Conservation (phyloP, 2,888 invertebrate genomes). For the Dexiosoma caninum region DNA sequence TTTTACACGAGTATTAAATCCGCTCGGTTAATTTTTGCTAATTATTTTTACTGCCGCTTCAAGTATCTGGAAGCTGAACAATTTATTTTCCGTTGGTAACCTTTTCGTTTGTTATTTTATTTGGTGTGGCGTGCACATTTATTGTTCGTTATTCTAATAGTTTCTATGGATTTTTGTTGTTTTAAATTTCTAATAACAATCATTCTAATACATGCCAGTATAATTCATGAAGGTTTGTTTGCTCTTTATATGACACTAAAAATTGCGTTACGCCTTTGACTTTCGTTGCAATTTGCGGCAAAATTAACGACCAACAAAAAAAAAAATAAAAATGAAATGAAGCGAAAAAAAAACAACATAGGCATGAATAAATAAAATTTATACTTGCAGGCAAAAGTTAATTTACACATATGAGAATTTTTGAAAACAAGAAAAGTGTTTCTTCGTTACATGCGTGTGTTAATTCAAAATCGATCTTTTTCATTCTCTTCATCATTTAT, state of each 20-base stretch:
- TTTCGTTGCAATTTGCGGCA: slow-evolving; percentile 60
- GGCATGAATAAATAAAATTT: no score
- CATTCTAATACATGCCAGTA: not conserved
- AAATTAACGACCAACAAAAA: slow-evolving; percentile 55
- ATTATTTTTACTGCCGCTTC: not conserved
- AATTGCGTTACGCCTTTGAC: slow-evolving; percentile 63
- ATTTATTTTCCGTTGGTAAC: slow-evolving; percentile 51
- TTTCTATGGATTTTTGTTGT: not conserved
- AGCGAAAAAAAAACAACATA: not conserved
- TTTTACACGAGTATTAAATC: no score
- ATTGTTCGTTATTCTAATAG: not conserved
- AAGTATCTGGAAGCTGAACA: not conserved
- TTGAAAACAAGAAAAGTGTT: no score
- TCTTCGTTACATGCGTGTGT: no score
- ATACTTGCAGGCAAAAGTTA: no score
- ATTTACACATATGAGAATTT: no score
- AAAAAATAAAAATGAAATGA: not conserved
- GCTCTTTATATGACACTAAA: slow-evolving; percentile 43
- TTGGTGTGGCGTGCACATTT: slow-evolving; percentile 19
- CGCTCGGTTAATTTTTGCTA: no score
- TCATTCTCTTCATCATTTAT: no score
- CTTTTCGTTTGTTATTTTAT: slow-evolving; percentile 23
- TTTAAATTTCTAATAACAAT: slow-evolving; percentile 22
- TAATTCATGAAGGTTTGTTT: slow-evolving; percentile 12
- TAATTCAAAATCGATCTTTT: no score